Conservation (phyloP, 2,888 invertebrate species). For the Calameuta filiformis region DNA sequence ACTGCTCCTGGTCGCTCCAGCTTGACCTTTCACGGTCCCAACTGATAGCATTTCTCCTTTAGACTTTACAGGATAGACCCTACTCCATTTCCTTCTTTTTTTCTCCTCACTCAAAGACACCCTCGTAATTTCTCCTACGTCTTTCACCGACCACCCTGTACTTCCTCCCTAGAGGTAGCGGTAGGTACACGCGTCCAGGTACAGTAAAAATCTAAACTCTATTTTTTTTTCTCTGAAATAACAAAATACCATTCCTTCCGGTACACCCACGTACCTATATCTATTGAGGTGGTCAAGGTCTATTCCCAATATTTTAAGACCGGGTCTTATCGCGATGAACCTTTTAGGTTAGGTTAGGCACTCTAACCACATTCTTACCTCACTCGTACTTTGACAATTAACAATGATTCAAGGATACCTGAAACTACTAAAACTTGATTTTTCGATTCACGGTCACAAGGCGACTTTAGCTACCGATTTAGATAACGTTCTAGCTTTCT, state of each 20-base stretch:
- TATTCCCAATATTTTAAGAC: not conserved
- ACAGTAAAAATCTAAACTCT: not conserved
- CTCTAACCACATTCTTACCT: not conserved
- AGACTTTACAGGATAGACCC: conserved; percentile 6
- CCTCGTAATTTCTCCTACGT: not conserved
- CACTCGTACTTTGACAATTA: not conserved
- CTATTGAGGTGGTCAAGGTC: not conserved
- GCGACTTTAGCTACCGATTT: too few species aligned
- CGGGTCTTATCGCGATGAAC: not conserved
- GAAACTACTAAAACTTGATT: not conserved
- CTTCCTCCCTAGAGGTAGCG: not conserved
- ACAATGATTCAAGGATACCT: not conserved
- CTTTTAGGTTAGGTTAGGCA: not conserved
- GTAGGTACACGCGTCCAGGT: not conserved
- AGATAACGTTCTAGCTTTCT: too few species aligned
- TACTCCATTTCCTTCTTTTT: conserved; percentile 10
- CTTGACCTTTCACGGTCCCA: conserved; percentile 23
- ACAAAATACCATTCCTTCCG: not conserved
- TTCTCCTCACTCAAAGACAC: not conserved
- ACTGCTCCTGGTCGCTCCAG: conserved; percentile 31
- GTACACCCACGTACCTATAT: not conserved
- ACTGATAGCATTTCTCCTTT: not conserved
- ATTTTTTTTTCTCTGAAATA: not conserved
- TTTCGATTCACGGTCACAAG: too few species aligned
- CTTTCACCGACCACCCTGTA: not conserved